A percentile compares a stretch with the other conserved stretches of the same genome.
These are phyloP conservation scores for Tenualosa ilisha DNA, from an alignment of 2,797 vertebrate species.

Conservation along the genomic window DNA sequence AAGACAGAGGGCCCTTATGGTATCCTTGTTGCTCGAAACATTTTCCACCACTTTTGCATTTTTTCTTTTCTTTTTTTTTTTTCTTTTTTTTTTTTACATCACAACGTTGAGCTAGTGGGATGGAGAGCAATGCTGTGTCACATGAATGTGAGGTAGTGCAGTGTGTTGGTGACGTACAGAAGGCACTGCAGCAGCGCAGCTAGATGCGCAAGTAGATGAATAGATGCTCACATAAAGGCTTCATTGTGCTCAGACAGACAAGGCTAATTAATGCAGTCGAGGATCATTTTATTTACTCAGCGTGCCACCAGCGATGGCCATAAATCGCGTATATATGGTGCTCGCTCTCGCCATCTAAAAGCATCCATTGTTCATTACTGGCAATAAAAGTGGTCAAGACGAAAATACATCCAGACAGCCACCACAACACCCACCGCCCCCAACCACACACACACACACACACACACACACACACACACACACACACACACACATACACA, in stretches of 20 bases:
- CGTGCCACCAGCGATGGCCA: background rate
- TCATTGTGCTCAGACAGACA: background rate
- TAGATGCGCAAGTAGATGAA: background rate
- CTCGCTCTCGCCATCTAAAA: background rate
- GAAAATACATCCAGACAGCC: background rate
- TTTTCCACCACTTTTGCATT: background rate
- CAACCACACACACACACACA: background rate
- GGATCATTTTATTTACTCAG: background rate
- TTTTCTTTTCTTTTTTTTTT: background rate
- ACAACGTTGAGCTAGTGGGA: background rate
- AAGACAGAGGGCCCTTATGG: background rate
- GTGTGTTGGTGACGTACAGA: background rate
- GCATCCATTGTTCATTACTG: conserved; percentile 17
- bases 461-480: background rate
- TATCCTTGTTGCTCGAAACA: background rate
- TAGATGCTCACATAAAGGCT: background rate
- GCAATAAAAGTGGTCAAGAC: background rate
- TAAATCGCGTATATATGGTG: background rate
- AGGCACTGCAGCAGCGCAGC: background rate
- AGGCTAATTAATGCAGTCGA: background rate
- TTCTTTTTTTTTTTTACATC: background rate
- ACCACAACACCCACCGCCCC: background rate
- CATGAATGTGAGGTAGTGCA: background rate
- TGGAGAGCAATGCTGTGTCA: background rate
- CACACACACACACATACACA: background rate